These are phyloP conservation scores for Phorcus lineatus DNA, from an alignment of 2,888 invertebrate species.

Conservation along the genomic window DNA sequence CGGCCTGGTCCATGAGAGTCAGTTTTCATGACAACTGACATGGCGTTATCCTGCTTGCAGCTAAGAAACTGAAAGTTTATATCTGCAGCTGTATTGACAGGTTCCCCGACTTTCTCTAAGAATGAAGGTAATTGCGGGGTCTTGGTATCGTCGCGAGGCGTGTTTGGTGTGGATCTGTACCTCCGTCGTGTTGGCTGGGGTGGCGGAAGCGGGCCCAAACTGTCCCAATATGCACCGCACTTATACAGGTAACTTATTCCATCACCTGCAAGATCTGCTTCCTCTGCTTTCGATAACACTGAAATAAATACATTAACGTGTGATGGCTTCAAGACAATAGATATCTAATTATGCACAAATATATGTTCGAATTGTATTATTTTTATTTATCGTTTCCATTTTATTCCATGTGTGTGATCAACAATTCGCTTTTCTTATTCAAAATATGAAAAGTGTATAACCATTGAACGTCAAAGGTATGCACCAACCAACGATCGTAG, in stretches of 20 bases:
- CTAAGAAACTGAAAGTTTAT: neutral
- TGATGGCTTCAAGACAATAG: too few relatives aligned
- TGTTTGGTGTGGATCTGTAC: neutral
- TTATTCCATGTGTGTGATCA: too few relatives aligned
- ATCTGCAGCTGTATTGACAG: neutral
- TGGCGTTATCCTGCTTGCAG: neutral
- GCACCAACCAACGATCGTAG: too few relatives aligned
- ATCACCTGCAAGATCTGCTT: conserved; percentile 80
- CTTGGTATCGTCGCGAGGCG: neutral
- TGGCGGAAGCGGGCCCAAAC: conserved; percentile 78
- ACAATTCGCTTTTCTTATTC: too few relatives aligned
- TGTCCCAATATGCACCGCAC: conserved; percentile 88
- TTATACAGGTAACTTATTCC: conserved; percentile 88
- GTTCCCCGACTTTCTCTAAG: neutral
- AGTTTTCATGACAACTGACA: neutral
- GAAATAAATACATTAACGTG: too few relatives aligned
- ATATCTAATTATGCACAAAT: too few relatives aligned
- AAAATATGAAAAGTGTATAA: too few relatives aligned
- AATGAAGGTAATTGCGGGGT: neutral
- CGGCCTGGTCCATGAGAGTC: neutral
- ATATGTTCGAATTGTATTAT: too few relatives aligned
- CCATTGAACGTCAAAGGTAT: too few relatives aligned
- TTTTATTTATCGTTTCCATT: too few relatives aligned
- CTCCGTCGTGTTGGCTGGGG: conserved; percentile 45
- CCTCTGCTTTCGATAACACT: conserved; percentile 9